Percentiles rank a stretch among this genome's conserved stretches.
These are phyloP conservation scores for Mycalesis mineus DNA, from an alignment of 2,888 invertebrate species.

Conservation along the genomic window DNA sequence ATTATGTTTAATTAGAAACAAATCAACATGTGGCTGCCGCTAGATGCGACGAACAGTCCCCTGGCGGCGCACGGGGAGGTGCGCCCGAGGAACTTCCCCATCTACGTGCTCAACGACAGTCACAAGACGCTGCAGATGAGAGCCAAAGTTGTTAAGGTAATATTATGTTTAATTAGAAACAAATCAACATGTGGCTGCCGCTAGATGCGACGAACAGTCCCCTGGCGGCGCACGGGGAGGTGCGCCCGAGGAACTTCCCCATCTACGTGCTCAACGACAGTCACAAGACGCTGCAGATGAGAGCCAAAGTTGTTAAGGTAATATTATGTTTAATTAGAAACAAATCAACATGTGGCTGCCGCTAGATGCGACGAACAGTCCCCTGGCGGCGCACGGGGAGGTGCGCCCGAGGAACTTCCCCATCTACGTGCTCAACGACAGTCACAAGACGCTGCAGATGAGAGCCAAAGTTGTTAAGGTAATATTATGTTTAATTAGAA, in stretches of 20 bases:
- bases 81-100: conserved; percentile 88
- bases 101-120: conserved; percentile 95
- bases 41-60: too few relatives aligned
- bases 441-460: conserved; percentile 92
- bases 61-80: conserved; percentile 81
- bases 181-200: too few relatives aligned
- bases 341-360: too few relatives aligned
- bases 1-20: not conserved
- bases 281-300: conserved; percentile 92
- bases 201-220: too few relatives aligned
- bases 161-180: not conserved
- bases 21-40: too few relatives aligned
- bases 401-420: conserved; percentile 90
- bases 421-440: conserved; percentile 94
- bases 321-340: not conserved
- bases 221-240: conserved; percentile 80
- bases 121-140: conserved; percentile 94
- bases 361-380: too few relatives aligned
- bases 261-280: conserved; percentile 95
- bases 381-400: conserved; percentile 79
- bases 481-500: conserved; percentile 12
- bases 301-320: conserved; percentile 88
- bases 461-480: conserved; percentile 89
- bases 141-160: conserved; percentile 86
- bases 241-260: conserved; percentile 89